phyloP scores from a whole-genome alignment of 1,140 invertebrate species.

The Ctenoplectra terminalis region DNA sequence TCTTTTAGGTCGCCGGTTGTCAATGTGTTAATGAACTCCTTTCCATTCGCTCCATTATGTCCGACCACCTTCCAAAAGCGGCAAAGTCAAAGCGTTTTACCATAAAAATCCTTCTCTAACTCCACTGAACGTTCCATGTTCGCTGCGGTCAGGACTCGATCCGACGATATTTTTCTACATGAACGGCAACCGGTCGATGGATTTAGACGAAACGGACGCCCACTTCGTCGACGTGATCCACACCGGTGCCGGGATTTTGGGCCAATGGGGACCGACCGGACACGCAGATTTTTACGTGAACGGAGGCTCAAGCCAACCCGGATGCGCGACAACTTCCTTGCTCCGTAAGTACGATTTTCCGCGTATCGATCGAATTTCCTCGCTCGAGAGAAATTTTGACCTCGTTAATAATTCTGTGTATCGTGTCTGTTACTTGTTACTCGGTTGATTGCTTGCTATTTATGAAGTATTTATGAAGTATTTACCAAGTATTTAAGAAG shows the following conservation, averaged over 20 bases:
- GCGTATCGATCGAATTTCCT: background rate
- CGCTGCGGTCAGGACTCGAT: conserved; percentile 86
- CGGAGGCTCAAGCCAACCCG: conserved; percentile 93
- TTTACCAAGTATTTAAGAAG: background rate
- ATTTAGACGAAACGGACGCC: conserved; percentile 92
- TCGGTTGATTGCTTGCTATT: background rate
- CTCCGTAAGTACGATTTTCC: conserved; percentile 86
- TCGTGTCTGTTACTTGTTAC: no score
- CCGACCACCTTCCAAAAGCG: background rate
- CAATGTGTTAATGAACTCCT: background rate
- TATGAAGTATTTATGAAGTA: background rate
- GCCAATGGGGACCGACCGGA: conserved; percentile 93
- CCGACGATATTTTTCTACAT: conserved; percentile 92
- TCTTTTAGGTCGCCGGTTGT: no score
- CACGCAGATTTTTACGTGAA: conserved; percentile 96
- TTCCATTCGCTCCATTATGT: background rate
- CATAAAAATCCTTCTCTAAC: background rate
- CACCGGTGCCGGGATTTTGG: conserved; percentile 92
- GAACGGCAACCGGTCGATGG: conserved; percentile 90
- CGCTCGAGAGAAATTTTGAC: background rate
- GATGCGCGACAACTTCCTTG: conserved; percentile 90
- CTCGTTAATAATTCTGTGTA: background rate
- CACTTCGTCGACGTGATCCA: conserved; percentile 95
- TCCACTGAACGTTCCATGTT: no score
- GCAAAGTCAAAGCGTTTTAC: background rate